Base-by-base conservation (phyloP, 2,888 invertebrate species). In the Dasypolia templi region DNA sequence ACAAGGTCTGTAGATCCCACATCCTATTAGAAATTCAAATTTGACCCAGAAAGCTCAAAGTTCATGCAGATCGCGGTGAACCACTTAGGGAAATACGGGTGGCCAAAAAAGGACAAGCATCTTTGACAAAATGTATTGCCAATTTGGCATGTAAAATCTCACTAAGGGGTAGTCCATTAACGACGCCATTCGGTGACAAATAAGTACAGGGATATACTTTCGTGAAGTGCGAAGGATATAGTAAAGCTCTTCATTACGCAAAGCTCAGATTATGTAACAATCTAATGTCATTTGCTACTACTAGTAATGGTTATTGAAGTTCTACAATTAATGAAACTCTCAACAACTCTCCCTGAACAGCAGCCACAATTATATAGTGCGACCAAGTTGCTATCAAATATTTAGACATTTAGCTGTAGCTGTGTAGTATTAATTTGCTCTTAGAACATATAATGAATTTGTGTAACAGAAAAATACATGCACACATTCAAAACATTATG, bases 21-120 rank as follows among this genome's bases (percentile, higher is more conserved):
- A 59, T 42, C 35, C 42, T 32, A 81, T 74, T 77, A 29, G 42
- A 64, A 81, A 81, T 74, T 77, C 42, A 75, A 81, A 81, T 75
- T 81, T 67, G 63, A 83, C 67, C 70, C 51, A 46, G 46, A 64
- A 67, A 63, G 55, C 64, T 68, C 19, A 64, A 79, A 83, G 69
- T 70, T 79, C 46, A 51, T 63, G 29, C 44, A 64, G 65, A 63
- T 80, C 39, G 26, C 59, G 35, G 32, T 29, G 9, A 49, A 53
- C 39, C 64, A 68, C 78, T 72, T 72, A 72, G 32, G 19, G n/a
- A 44, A 2, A 49, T 64, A 53, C 42, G 11, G 9, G 14, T 58
- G 22, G 32, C 39, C 39, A 44, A 69, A 74, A 79, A 75, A 79
- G 29, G 9, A 46, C 39, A 17, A 32, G 17, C 3, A 35, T 49